Base-by-base conservation (phyloP, 2,113 vertebrate species). In the Geococcyx californianus region DNA sequence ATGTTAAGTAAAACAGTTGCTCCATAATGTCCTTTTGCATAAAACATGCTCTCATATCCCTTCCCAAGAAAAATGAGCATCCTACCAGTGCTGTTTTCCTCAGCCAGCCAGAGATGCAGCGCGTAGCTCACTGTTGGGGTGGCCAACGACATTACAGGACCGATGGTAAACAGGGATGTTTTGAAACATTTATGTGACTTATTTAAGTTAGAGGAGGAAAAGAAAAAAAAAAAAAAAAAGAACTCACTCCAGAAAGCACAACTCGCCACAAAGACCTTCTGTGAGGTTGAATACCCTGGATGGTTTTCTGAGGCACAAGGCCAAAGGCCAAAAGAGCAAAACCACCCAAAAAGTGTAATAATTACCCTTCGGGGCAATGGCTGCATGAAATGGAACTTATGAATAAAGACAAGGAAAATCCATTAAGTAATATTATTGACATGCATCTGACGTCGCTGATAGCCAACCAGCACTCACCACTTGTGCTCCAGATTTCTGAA, bases 311-410 rank as follows among this genome's bases (percentile, higher is more conserved):
- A 96, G 94, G 94, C 68, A 93, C 5, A 69, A 87, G 90, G 90
- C 88, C 95, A 94, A 97, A 96, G 96, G 93, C 91, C 91, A 93
- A 97, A 94, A 91, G 91, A 95, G 80, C 75, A 95, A 94, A 96
- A 89, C 94, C 96, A 96, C 92, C 90, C 93, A 93, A 96, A 95
- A 97, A 93, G 95, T 94, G 95, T 93, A 96, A 94, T 96, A 96
- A 96, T 97, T 97, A 87, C 80, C 82, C 78, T 82, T 79, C 4
- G 10, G 94, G 90, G 80, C 89, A 92, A 92, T 1, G 79, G 81
- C 89, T 84, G 77, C 54, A 36, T 88, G 88, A 84, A 97, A 92
- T 95, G 96, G 93, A 97, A 96, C 80, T 84, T 96, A 45, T 76
- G 91, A 96, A 96, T 91, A 97, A 87, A 93, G 84, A 94, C 70